A percentile compares a stretch with the other conserved stretches of the same genome.
Conservation (phyloP, 2,797 vertebrate species). For the Knipowitschia caucasica region DNA sequence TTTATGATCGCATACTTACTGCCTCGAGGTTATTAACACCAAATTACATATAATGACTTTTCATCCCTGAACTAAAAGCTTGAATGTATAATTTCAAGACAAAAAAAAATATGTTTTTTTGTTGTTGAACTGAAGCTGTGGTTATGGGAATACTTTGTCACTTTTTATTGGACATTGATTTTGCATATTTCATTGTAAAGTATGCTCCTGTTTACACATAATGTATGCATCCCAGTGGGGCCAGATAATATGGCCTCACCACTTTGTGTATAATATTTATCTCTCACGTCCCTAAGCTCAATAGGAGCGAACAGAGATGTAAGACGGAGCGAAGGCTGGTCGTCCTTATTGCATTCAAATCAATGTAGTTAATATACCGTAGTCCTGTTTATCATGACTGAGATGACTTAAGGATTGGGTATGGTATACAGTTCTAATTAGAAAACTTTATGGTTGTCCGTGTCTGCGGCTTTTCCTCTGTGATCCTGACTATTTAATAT, state of each 20-base stretch:
- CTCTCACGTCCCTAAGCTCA: slow-evolving; percentile 48
- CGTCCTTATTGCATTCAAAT: neutral
- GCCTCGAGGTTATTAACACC: too few species aligned
- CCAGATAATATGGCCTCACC: slow-evolving; percentile 46
- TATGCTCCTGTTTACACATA: neutral
- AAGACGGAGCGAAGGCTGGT: slow-evolving; percentile 6
- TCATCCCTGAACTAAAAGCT: too few species aligned
- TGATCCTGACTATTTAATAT: too few species aligned
- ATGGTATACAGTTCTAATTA: neutral
- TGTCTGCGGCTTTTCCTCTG: too few species aligned
- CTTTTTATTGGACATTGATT: too few species aligned
- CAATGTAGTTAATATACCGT: neutral
- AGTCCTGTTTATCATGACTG: neutral
- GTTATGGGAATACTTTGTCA: too few species aligned
- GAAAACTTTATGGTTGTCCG: neutral
- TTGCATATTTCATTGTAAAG: too few species aligned
- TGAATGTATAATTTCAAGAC: too few species aligned
- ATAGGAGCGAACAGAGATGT: slow-evolving; percentile 21
- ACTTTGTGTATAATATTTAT: slow-evolving; percentile 67
- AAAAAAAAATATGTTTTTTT: too few species aligned
- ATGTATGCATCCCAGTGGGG: slow-evolving; percentile 11
- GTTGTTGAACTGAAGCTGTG: too few species aligned
- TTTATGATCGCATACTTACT: too few species aligned
- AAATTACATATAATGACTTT: too few species aligned
- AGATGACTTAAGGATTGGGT: neutral